Evolutionary conservation across 2,888 invertebrate genomes (phyloP), one percentile per base, ranked within the genome.

Genomic region (Cataglyphis rosenhaueri): DNA sequence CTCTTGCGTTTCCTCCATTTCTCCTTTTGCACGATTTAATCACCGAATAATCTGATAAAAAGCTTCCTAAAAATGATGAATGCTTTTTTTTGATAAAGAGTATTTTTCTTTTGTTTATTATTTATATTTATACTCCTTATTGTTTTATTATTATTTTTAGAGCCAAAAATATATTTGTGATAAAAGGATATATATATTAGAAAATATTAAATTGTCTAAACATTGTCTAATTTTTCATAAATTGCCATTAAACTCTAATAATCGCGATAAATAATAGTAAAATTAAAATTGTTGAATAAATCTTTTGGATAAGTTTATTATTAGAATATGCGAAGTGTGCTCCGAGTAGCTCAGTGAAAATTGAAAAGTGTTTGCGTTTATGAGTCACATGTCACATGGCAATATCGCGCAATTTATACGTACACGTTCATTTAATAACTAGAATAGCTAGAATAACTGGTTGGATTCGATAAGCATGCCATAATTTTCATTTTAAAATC

Each of bases 361-460:
- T 70, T 70, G 38, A 38, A 25, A 52, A 66, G 6, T 66, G n/a
- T 38, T 76, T 52, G 48, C 48, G 6, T 76, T 68, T 38, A 52
- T n/a, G 18, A 25, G 35, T 5, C 25, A 18, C 38, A 25, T 44
- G 35, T 75, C 25, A 66, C 66, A n/a, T 52, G 76, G 5, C 15
- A 52, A 12, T 52, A 52, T 65, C 32, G 12, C 25, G 35, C 35
- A 52, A 66, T 76, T 76, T 76, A 48, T 52, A 35, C 52, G 32
- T 32, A 3, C 3, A 48, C n/a, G 70, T 52, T 52, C 18, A 52
- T 38, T 76, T 66, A 76, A 76, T 76, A 52, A n/a, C 70, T 38
- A 41, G 8, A 52, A 52, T 68, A 52, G 25, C 38, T 76, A 38
- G 76, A 76, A 52, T 68, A 55, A 76, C 70, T 68, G 55, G 48